These are phyloP conservation scores for Glaucopsyche alexis DNA, from an alignment of 2,888 invertebrate species.

Conservation along the genomic window DNA sequence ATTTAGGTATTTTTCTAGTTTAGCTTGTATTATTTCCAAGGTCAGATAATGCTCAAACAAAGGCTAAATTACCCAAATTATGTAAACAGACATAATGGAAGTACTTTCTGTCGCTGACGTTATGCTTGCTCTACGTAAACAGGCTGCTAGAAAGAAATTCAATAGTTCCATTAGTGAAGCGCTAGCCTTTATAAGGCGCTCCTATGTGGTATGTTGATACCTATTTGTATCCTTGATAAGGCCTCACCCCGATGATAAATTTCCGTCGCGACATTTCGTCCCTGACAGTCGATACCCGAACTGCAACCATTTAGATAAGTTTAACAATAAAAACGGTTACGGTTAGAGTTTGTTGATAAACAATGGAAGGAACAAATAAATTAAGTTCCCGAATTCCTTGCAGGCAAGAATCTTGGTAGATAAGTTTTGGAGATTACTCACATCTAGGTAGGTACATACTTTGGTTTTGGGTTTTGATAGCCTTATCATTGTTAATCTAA, in stretches of 20 bases:
- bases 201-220: slow-evolving; percentile 55
- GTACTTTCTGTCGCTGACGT: slow-evolving; percentile 15
- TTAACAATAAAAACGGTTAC: slow-evolving; percentile 70
- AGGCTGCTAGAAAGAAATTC: slow-evolving; percentile 50
- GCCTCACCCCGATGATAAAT: slow-evolving; percentile 67
- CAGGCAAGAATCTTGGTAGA: not conserved
- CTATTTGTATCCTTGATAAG: slow-evolving; percentile 65
- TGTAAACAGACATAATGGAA: slow-evolving; percentile 9
- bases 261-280: slow-evolving; percentile 70
- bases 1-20: too few species aligned
- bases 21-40: not conserved
- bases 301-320: slow-evolving; percentile 73
- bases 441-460: not conserved
- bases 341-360: slow-evolving; percentile 18
- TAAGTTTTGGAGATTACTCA: not conserved
- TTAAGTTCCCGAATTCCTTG: not conserved
- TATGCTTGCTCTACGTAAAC: slow-evolving; percentile 42
- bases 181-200: slow-evolving; percentile 61
- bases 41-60: not conserved
- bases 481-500: too few species aligned
- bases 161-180: slow-evolving; percentile 65
- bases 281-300: slow-evolving; percentile 68
- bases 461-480: not conserved
- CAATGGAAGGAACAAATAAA: not conserved
- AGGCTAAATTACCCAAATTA: slow-evolving; percentile 11